Evolutionary conservation across 2,113 vertebrate species (phyloP), one percentile per base, ranked within the genome.

Genomic region (Trinectes maculatus): DNA sequence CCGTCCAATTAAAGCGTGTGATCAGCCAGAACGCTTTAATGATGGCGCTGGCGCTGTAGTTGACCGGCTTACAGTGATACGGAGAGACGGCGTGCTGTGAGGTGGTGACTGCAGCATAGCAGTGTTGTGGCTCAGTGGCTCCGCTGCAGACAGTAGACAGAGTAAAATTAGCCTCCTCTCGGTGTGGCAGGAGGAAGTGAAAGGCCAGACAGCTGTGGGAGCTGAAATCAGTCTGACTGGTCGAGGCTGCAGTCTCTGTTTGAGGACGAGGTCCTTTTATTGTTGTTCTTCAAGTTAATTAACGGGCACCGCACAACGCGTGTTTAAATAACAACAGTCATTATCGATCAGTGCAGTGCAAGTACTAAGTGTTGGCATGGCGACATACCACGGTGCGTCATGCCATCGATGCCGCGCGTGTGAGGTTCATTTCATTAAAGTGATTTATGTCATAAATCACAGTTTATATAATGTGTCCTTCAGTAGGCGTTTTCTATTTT

Each of bases 1-100:
- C 11, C 74, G 76, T 88, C 89, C 90, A 92, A 92, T 92, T 93
- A 93, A 92, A 93, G 85, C 83, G 82, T 89, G 85, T 93, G 89
- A 93, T 92, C 93, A 92, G 84, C 90, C 89, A 91, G 90, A 93
- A 92, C 91, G 74, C 89, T 91, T 91, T 92, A 93, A 93, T 93
- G 90, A 92, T 89, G 87, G 89, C 72, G 88, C 81, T 73, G 87
- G 77, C 81, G 76, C 80, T 60, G 77, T 64, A 88, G 87, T 74
- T 90, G 81, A 87, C 83, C 79, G 47, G 82, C 76, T 74, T 79
- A 71, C 71, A 54, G 56, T 42, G 64, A 79, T 67, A 54, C 22
- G 24, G 69, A 54, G 49, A 67, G 71, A 71, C 61, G 74, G 81
- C 78, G 39, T 79, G 82, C 83, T 89, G 88, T 71, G 87, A 85